Conservation (phyloP, 2,113 vertebrate species). For the Lagopus muta region DNA sequence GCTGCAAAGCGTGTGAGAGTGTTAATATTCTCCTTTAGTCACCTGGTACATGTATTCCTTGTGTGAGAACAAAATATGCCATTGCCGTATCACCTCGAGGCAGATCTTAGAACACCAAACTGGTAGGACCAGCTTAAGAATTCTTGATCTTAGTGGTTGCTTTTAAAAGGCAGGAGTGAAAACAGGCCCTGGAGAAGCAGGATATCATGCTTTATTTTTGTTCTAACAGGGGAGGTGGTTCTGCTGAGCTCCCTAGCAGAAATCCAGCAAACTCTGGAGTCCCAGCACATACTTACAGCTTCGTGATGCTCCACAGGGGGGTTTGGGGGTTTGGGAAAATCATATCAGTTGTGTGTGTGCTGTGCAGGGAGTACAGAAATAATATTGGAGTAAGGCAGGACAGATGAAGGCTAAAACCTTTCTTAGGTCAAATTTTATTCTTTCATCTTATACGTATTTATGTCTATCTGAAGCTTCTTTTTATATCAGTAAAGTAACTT, state of each 20-base stretch:
- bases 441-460: background rate
- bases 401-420: background rate
- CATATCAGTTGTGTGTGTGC: background rate
- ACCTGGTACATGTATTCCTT: background rate
- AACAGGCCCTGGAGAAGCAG: background rate
- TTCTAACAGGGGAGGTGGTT: background rate
- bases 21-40: background rate
- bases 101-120: background rate
- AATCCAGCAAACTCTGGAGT: background rate
- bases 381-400: background rate
- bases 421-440: background rate
- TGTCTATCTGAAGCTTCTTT: background rate
- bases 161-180: background rate
- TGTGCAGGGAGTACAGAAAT: background rate
- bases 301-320: background rate
- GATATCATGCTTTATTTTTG: background rate
- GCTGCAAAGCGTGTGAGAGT: background rate
- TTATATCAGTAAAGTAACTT: background rate
- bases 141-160: background rate
- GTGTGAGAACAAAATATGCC: fast-evolving
- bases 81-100: background rate
- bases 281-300: background rate
- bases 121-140: background rate
- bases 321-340: background rate
- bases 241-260: too few relatives aligned